Conservation (phyloP, 2,797 vertebrate species). For the Lepilemur ruficaudatus region DNA sequence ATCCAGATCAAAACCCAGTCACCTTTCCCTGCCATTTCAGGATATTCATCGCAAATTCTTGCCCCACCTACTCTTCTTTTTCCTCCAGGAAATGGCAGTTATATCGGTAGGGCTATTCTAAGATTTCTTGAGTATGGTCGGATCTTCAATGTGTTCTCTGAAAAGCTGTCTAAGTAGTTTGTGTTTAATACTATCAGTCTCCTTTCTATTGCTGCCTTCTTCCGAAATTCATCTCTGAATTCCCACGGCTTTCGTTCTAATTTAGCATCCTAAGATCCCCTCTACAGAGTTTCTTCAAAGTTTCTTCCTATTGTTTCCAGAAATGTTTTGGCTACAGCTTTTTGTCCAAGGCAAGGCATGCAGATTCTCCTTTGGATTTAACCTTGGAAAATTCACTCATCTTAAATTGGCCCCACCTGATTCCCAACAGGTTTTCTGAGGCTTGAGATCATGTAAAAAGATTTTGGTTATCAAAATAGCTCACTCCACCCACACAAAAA, state of each 20-base stretch:
- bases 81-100: background rate
- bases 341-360: background rate
- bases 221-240: background rate
- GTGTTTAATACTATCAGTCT: background rate
- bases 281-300: background rate
- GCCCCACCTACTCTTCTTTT: background rate
- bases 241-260: background rate
- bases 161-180: background rate
- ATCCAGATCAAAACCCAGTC: background rate
- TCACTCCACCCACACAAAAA: slow-evolving; percentile 21
- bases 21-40: background rate
- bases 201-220: background rate
- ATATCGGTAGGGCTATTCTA: background rate
- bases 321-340: background rate
- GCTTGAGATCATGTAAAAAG: slow-evolving; percentile 40
- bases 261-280: background rate
- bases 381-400: background rate
- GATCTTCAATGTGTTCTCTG: background rate
- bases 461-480: background rate
- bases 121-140: background rate
- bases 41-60: background rate
- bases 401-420: background rate
- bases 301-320: background rate
- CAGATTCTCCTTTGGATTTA: background rate
- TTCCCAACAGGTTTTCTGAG: background rate